These are phyloP conservation scores for Aplysia californica DNA, from an alignment of 1,140 invertebrate species.

Conservation along the genomic window DNA sequence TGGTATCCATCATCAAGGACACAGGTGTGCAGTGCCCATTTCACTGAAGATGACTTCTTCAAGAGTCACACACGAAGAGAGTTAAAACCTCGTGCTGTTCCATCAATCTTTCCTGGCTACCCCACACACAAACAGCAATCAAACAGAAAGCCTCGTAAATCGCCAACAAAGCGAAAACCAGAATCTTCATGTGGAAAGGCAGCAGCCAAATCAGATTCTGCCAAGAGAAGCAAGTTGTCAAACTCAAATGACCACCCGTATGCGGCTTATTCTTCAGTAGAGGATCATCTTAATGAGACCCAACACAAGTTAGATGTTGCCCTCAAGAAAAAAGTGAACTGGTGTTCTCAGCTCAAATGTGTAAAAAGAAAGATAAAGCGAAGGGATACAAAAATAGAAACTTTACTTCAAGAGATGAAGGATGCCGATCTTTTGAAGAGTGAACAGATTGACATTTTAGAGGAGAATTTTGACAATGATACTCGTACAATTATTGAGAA, in stretches of 20 bases:
- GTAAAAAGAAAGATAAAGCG: background rate
- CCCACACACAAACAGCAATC: background rate
- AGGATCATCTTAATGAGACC: too few species aligned
- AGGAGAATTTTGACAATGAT: background rate
- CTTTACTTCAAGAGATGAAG: background rate
- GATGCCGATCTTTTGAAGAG: background rate
- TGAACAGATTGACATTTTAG: background rate
- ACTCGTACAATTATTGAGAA: background rate
- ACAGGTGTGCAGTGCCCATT: background rate
- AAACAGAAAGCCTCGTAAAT: background rate
- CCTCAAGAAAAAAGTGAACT: background rate
- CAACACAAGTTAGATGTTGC: too few species aligned
- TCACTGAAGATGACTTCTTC: background rate
- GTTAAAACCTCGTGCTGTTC: background rate
- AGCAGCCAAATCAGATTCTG: too few species aligned
- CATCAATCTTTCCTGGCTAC: background rate
- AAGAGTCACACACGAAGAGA: background rate
- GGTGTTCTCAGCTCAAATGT: background rate
- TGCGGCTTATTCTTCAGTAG: too few species aligned
- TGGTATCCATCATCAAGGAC: background rate
- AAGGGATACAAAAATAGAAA: background rate
- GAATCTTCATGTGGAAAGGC: too few species aligned
- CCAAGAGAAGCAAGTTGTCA: too few species aligned
- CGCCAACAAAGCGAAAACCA: background rate
- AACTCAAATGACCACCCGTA: too few species aligned